These are phyloP conservation scores for Acanthopleura granulata DNA, from an alignment of 2,888 invertebrate genomes.

Conservation along the genomic window DNA sequence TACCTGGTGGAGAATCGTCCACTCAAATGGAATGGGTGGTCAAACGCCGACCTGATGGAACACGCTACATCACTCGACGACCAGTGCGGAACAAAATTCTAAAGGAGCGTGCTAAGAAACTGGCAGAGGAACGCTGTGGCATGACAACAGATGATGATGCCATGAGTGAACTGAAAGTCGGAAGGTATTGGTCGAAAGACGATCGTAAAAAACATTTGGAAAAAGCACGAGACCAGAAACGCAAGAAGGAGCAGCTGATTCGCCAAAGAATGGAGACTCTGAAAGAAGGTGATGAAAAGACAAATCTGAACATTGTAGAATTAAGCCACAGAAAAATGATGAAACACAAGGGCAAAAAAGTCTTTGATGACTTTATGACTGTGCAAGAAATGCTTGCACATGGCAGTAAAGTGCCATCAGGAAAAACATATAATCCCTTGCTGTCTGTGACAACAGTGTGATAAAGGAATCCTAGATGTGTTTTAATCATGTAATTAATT, in stretches of 20 bases:
- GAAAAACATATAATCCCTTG: constrained; percentile 67
- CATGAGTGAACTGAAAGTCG: constrained; percentile 81
- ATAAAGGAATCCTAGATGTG: constrained; percentile 29
- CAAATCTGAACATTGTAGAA: constrained; percentile 69
- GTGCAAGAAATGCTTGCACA: constrained; percentile 76
- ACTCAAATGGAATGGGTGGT: constrained; percentile 78
- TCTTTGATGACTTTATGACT: constrained; percentile 74
- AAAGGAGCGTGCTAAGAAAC: constrained; percentile 78
- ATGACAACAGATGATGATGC: constrained; percentile 84
- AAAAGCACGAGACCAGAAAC: constrained; percentile 77
- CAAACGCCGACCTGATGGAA: constrained; percentile 82
- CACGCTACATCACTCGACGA: constrained; percentile 81
- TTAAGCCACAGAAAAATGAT: constrained; percentile 74
- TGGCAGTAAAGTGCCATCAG: constrained; percentile 68
- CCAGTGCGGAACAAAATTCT: constrained; percentile 79
- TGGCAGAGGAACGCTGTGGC: constrained; percentile 78
- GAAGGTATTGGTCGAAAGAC: constrained; percentile 83
- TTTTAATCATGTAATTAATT: neutral
- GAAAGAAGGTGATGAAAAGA: constrained; percentile 68
- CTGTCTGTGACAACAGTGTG: constrained; percentile 71
- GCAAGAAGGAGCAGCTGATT: constrained; percentile 65
- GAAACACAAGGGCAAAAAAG: constrained; percentile 73
- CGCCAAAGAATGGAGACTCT: constrained; percentile 66
- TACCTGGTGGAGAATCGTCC: constrained; percentile 49
- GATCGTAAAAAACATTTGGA: constrained; percentile 82